Percentiles rank a stretch among this genome's conserved stretches.
phyloP scores from a whole-genome alignment of 2,797 vertebrate species.

The Potorous gilbertii region DNA sequence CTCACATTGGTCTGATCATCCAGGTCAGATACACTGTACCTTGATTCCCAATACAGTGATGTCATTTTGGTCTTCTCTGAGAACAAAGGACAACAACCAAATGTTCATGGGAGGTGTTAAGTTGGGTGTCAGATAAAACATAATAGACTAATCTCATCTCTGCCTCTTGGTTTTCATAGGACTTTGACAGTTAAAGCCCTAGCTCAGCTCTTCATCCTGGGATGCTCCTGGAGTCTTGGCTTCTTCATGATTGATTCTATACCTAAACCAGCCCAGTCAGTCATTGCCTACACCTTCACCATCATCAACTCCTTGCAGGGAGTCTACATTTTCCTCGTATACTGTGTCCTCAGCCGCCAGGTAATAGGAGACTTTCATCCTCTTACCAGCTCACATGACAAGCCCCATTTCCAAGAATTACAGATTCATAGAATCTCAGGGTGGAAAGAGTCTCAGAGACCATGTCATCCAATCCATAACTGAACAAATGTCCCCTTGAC shows the following conservation, averaged over 20 bases:
- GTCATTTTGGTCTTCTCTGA: not conserved
- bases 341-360: constrained; percentile 82
- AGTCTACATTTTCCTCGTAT: constrained; percentile 78
- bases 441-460: not conserved
- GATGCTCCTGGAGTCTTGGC: constrained; percentile 81
- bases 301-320: constrained; percentile 81
- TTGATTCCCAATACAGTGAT: not conserved
- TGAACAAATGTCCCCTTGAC: not conserved
- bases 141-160: not conserved
- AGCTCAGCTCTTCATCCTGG: constrained; percentile 79
- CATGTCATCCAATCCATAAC: not conserved
- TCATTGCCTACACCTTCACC: constrained; percentile 79
- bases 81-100: not conserved
- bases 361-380: constrained; percentile 56
- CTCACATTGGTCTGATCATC: not conserved
- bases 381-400: not conserved
- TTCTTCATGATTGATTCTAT: constrained; percentile 72
- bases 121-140: too few relatives aligned
- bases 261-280: constrained; percentile 34
- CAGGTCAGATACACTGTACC: too few relatives aligned
- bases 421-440: not conserved
- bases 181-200: constrained; percentile 80
- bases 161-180: constrained; percentile 49
- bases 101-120: not conserved
- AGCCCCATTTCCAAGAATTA: not conserved